Base-by-base conservation (phyloP, 1,140 invertebrate genomes). In the Drosophila chauvacae region DNA sequence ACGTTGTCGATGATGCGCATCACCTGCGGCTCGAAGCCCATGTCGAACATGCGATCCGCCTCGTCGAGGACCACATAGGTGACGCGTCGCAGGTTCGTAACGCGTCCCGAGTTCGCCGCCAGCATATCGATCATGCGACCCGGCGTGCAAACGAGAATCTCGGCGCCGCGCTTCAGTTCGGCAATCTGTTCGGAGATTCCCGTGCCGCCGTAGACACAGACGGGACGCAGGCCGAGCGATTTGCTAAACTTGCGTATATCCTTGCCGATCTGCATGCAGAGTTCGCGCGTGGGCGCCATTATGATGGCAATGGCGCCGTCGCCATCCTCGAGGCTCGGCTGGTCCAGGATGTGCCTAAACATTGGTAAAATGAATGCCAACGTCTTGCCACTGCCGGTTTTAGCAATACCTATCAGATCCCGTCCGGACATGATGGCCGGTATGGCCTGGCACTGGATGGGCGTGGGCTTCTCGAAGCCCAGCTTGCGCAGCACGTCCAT, bases 91-190 rank as follows among this genome's bases (percentile, higher is more conserved):
- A 99, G 93, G 94, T 99, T 99, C 0, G 99, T 99, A 0, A 99
- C 99, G 72, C 98, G 95, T 0, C 98, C 99, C 63, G 96, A 98
- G 92, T 99, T 99, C 6, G 98, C 99, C 1, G 98, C 98, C 57
- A 99, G 93, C 98, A 99, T 99, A 92, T 99, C 99, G 86, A 99
- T 99, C 99, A 99, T 99, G 74, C 99, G 94, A 0, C 99, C 99
- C 0, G 99, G 99, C 1, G 99, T 99, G 85, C 99, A 99, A 0
- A 99, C 98, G 69, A 99, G 98, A 64, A 99, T 98, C 93, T 99
- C 98, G 1, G 98, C 97, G 18, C 99, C 99, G 53, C 98, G 95
- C 93, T 99, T 99, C 55, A 99, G 92, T 93, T 99, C 98, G 1
- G 98, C 98, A 83, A 99, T 99, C 93, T 99, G 96, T 44, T 92